phyloP scores from a whole-genome alignment of 2,797 vertebrate genomes.

The Sebastes goodei region DNA sequence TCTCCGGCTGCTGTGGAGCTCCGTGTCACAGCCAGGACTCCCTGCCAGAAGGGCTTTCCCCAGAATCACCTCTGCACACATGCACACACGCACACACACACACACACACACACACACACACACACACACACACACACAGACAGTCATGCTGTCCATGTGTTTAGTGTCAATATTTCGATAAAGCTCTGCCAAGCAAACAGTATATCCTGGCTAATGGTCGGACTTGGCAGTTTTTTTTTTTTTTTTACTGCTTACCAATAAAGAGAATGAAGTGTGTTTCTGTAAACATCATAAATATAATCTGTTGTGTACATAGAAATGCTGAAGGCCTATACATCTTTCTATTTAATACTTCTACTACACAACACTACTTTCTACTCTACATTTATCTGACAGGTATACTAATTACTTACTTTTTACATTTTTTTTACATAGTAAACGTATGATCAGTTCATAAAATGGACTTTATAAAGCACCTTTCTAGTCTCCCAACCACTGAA shows the following conservation, averaged over 20 bases:
- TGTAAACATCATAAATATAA: neutral
- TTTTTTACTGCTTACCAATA: neutral
- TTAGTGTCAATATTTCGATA: constrained; percentile 52
- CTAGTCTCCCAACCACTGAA: too few species aligned
- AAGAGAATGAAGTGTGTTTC: neutral
- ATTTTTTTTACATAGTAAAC: neutral
- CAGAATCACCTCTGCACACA: constrained; percentile 64
- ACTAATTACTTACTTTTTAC: neutral
- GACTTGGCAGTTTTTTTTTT: neutral
- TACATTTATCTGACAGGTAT: neutral
- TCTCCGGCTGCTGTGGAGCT: constrained; percentile 75
- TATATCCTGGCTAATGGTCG: constrained; percentile 2
- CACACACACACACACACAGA: neutral
- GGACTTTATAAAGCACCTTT: too few species aligned
- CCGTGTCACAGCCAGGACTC: constrained; percentile 79
- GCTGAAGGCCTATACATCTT: neutral
- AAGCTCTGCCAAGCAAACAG: constrained; percentile 27
- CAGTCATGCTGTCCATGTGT: constrained; percentile 35
- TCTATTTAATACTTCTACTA: neutral
- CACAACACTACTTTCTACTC: too few species aligned
- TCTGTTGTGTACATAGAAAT: neutral
- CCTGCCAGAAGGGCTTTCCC: constrained; percentile 84
- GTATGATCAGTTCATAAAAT: neutral
- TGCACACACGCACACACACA: neutral
- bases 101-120: neutral